phyloP scores from a whole-genome alignment of 1,140 invertebrate species.

The Ceratoteleas bidentatus region DNA sequence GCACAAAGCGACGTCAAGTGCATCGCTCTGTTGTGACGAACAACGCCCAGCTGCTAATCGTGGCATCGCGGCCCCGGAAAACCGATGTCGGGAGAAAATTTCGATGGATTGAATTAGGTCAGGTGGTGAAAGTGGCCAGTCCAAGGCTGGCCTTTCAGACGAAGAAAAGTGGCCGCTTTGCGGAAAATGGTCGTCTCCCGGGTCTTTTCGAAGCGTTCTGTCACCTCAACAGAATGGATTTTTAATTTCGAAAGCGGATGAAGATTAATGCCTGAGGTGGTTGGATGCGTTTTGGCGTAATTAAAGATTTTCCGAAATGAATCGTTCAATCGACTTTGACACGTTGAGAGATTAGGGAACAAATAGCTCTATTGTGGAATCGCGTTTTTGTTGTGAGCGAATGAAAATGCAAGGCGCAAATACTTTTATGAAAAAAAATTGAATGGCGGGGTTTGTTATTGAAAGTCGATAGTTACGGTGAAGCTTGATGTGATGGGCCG shows the following conservation, averaged over 20 bases:
- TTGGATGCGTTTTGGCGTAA: too few species aligned
- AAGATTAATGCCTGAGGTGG: too few species aligned
- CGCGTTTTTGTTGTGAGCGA: too few species aligned
- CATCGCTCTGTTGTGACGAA: constrained; percentile 24
- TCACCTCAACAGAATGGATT: neutral
- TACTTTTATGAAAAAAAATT: too few species aligned
- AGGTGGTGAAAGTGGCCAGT: constrained; percentile 28
- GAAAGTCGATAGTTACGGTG: too few species aligned
- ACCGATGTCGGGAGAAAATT: constrained; percentile 23
- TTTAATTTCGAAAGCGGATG: neutral
- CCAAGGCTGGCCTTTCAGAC: constrained; percentile 6
- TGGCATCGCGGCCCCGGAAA: constrained; percentile 14
- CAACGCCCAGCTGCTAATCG: constrained; percentile 42
- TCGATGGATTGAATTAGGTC: constrained; percentile 26
- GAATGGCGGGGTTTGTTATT: too few species aligned
- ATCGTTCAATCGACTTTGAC: too few species aligned
- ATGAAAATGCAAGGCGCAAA: too few species aligned
- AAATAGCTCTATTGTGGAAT: too few species aligned
- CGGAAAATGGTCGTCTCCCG: neutral
- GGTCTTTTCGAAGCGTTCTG: neutral
- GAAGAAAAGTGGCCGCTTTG: neutral
- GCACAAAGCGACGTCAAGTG: constrained; percentile 41
- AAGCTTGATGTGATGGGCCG: too few species aligned
- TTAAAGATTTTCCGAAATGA: too few species aligned
- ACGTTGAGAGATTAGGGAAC: too few species aligned